phyloP scores from a whole-genome alignment of 2,888 invertebrate genomes.

The Eumacrocentrus americanus region DNA sequence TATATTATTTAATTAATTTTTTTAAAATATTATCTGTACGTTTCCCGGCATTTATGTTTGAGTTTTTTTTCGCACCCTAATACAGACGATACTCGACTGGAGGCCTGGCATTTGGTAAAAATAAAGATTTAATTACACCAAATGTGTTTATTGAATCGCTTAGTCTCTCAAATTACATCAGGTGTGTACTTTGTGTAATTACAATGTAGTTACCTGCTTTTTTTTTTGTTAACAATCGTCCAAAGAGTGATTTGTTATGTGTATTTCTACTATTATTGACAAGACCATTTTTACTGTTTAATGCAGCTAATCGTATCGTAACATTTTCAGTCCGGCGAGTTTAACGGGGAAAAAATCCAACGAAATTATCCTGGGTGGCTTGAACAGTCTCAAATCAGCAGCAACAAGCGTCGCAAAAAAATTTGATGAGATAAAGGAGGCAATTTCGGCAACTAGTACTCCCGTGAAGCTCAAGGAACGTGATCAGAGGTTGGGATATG shows the following conservation, averaged over 20 bases:
- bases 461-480: conserved; percentile 73
- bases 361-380: conserved; percentile 83
- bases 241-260: too few relatives aligned
- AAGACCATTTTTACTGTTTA: conserved; percentile 1
- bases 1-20: conserved; percentile 42
- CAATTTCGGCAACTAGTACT: conserved; percentile 86
- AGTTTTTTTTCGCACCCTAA: conserved; percentile 38
- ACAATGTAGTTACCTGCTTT: not conserved
- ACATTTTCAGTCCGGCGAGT: conserved; percentile 73
- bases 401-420: conserved; percentile 86
- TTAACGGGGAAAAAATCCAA: conserved; percentile 87
- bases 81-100: conserved; percentile 56
- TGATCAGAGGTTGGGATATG: conserved; percentile 55
- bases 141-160: conserved; percentile 58
- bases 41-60: conserved; percentile 34
- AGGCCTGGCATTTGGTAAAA: conserved; percentile 55
- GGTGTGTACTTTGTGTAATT: conserved; percentile 43
- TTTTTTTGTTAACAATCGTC: not conserved
- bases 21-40: conserved; percentile 13
- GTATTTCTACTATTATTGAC: conserved; percentile 2
- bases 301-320: not conserved
- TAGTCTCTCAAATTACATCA: conserved; percentile 57
- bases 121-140: conserved; percentile 54
- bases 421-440: conserved; percentile 90
- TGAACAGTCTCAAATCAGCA: conserved; percentile 85